Conservation (phyloP, 2,888 invertebrate genomes). For the Cloeon dipterum region DNA sequence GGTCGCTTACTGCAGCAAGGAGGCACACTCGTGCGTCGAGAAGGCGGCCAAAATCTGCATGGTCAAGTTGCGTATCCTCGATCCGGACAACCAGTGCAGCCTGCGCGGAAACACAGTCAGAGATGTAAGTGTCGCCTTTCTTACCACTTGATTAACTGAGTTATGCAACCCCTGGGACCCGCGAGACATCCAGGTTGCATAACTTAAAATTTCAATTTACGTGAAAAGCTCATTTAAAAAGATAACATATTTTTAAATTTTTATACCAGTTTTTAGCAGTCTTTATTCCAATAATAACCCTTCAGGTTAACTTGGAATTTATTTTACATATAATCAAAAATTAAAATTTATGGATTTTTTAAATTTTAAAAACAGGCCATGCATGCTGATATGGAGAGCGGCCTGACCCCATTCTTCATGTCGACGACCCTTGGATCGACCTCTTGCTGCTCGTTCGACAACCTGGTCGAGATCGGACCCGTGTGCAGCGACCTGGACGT, state of each 20-base stretch:
- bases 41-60: constrained; percentile 59
- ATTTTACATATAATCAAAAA: not conserved
- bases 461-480: constrained; percentile 51
- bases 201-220: too few relatives aligned
- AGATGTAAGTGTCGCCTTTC: not conserved
- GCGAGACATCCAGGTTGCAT: too few relatives aligned
- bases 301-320: too few relatives aligned
- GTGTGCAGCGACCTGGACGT: constrained; percentile 37
- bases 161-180: too few relatives aligned
- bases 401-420: constrained; percentile 63
- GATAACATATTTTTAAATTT: too few relatives aligned
- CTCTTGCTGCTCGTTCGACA: constrained; percentile 63
- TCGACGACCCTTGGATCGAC: constrained; percentile 66
- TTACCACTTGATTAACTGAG: too few relatives aligned
- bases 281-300: too few relatives aligned
- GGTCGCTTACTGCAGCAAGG: constrained; percentile 49
- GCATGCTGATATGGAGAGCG: constrained; percentile 45
- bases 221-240: too few relatives aligned
- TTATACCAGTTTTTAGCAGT: too few relatives aligned
- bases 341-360: not conserved
- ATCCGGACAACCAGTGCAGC: constrained; percentile 41
- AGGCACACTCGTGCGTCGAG: constrained; percentile 54
- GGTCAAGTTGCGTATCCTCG: constrained; percentile 43
- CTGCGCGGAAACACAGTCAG: constrained; percentile 26
- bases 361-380: constrained; percentile 20